phyloP scores from a whole-genome alignment of 2,888 invertebrate species.

The Drosophila niveifrons region DNA sequence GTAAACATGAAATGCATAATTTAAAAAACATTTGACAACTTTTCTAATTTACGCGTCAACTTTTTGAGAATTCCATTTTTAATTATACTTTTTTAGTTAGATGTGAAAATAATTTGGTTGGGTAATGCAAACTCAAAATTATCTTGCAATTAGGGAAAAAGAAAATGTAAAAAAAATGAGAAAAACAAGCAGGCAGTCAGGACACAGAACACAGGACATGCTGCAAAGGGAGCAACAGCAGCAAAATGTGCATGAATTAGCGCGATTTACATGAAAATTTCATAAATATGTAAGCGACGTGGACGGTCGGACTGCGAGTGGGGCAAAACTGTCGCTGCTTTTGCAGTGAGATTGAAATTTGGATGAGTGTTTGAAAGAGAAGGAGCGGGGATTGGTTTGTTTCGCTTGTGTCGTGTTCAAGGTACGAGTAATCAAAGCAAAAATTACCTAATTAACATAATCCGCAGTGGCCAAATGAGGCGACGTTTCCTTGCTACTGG shows the following conservation, averaged over 20 bases:
- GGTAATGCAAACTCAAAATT: slow-evolving; percentile 54
- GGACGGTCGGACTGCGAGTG: slow-evolving; percentile 30
- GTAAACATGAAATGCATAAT: slow-evolving; percentile 43
- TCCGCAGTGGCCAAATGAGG: slow-evolving; percentile 81
- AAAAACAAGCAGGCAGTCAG: background rate
- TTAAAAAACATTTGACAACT: slow-evolving; percentile 49
- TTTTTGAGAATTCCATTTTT: slow-evolving; percentile 41
- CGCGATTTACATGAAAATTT: slow-evolving; percentile 77
- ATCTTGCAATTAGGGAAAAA: slow-evolving; percentile 69
- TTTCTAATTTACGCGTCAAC: slow-evolving; percentile 54
- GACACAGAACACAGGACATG: background rate
- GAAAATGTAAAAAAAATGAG: slow-evolving; percentile 26
- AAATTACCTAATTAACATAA: slow-evolving; percentile 83
- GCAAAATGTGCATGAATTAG: slow-evolving; percentile 76
- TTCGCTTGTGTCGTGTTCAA: slow-evolving; percentile 39
- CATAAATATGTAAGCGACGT: slow-evolving; percentile 76
- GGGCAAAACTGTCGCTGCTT: slow-evolving; percentile 2
- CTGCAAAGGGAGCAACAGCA: slow-evolving; percentile 20
- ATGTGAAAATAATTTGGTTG: slow-evolving; percentile 47
- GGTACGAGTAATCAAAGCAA: slow-evolving; percentile 79
- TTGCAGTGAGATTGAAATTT: background rate
- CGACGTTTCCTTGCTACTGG: slow-evolving; percentile 53
- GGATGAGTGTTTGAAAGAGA: background rate
- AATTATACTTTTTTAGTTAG: slow-evolving; percentile 55
- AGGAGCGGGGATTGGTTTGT: background rate